Evolutionary conservation across 1,140 invertebrate genomes (phyloP).

Genomic region (Sitobion miscanthi): DNA sequence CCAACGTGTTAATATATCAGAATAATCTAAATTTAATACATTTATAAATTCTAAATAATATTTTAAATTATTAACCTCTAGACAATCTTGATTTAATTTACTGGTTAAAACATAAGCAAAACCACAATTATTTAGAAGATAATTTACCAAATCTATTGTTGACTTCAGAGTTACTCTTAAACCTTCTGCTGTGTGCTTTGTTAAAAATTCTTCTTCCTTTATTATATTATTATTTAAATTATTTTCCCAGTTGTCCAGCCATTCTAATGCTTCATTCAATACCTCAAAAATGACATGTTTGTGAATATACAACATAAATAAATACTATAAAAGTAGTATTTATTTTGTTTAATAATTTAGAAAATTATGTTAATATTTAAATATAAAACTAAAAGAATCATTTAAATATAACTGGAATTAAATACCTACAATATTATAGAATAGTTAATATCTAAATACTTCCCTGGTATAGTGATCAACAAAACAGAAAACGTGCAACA

Average conservation of each 20-base stretch:
- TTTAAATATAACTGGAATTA: background rate
- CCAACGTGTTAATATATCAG: too few species aligned
- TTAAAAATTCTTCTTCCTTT: background rate
- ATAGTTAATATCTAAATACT: background rate
- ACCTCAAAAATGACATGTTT: background rate
- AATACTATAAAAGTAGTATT: too few species aligned
- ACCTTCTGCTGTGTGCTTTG: background rate
- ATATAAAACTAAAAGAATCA: too few species aligned
- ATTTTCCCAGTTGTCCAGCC: background rate
- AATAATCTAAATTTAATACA: too few species aligned
- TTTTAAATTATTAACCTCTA: background rate
- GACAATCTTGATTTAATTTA: conserved; percentile 18
- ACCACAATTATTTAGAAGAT: background rate
- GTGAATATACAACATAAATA: too few species aligned
- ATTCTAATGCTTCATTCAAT: background rate
- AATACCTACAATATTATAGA: background rate
- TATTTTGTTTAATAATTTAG: background rate
- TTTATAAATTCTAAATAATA: too few species aligned
- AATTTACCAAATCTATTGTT: conserved; percentile 15
- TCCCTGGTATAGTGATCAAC: background rate
- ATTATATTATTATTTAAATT: background rate
- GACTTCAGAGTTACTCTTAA: background rate
- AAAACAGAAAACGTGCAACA: background rate
- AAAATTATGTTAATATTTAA: background rate
- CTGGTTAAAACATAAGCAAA: conserved; percentile 13